phyloP scores from a whole-genome alignment of 1,140 invertebrate genomes.

The Aphelinus atriplicis region DNA sequence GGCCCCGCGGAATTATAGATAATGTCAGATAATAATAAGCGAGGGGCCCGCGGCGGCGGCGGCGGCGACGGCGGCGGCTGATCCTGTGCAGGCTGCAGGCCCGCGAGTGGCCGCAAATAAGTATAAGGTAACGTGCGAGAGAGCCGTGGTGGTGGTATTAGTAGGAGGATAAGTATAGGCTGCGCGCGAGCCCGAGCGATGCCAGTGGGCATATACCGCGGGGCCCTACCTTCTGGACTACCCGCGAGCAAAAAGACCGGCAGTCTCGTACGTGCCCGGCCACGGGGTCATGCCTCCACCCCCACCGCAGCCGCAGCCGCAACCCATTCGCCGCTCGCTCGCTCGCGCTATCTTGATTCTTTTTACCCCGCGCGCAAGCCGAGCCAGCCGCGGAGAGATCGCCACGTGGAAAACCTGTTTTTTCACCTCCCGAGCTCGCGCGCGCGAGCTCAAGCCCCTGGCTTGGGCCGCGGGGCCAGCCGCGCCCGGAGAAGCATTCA shows the following conservation, averaged over 20 bases:
- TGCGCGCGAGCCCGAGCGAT: conserved; percentile 30
- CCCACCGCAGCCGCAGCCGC: conserved; percentile 35
- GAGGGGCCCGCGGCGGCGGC: conserved; percentile 52
- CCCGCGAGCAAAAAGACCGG: conserved; percentile 49
- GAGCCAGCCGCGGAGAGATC: neutral
- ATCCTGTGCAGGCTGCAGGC: conserved; percentile 43
- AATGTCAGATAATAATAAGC: conserved; percentile 68
- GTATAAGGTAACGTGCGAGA: conserved; percentile 60
- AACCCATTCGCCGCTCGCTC: conserved; percentile 17
- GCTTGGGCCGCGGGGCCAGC: neutral
- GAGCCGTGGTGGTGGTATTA: conserved; percentile 60
- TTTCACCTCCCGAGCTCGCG: conserved; percentile 26
- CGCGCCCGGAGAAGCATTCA: conserved; percentile 4
- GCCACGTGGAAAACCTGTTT: conserved; percentile 33
- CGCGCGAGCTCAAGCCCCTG: conserved; percentile 1
- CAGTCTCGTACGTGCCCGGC: conserved; percentile 61
- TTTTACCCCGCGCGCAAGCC: conserved; percentile 3
- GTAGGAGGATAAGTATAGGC: conserved; percentile 67
- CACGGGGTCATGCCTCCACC: conserved; percentile 59
- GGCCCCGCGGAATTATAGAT: conserved; percentile 65
- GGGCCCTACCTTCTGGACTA: conserved; percentile 49
- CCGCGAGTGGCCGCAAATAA: conserved; percentile 56
- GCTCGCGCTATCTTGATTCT: conserved; percentile 34
- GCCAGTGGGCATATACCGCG: conserved; percentile 41
- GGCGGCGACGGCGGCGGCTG: neutral